Evolutionary conservation across 2,797 vertebrate species (phyloP).

Genomic region (Peromyscus attwateri): DNA sequence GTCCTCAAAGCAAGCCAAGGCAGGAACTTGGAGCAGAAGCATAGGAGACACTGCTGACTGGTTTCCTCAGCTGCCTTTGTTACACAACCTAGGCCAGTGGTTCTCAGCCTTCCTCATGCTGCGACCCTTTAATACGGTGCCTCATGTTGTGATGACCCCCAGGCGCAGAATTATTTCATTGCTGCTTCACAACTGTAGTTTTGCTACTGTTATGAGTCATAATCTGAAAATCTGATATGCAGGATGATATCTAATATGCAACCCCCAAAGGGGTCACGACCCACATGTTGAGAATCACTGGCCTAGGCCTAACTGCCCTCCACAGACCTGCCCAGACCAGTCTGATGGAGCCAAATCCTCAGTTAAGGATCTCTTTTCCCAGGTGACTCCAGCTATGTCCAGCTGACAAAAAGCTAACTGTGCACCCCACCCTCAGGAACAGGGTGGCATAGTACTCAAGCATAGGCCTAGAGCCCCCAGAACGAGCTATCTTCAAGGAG

Average conservation of each 20-base stretch:
- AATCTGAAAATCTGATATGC: not conserved
- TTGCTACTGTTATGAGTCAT: not conserved
- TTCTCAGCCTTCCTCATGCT: not conserved
- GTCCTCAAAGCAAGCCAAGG: not conserved
- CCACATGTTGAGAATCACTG: not conserved
- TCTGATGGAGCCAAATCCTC: not conserved
- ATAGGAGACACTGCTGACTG: not conserved
- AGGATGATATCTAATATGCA: not conserved
- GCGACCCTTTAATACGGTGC: not conserved
- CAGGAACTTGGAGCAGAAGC: not conserved
- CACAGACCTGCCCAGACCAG: not conserved
- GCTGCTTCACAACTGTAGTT: not conserved
- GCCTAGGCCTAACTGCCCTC: not conserved
- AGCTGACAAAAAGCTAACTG: not conserved
- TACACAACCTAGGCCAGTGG: not conserved
- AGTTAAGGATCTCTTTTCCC: not conserved
- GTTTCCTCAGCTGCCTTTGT: not conserved
- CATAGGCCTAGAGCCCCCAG: not conserved
- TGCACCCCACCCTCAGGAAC: not conserved
- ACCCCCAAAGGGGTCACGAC: not conserved
- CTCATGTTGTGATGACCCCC: not conserved
- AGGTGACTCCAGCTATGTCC: not conserved
- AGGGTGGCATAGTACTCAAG: not conserved
- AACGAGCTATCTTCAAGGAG: not conserved
- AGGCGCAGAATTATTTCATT: not conserved